A percentile compares a stretch with the other conserved stretches of the same genome.
Evolutionary conservation across 2,888 invertebrate genomes (phyloP).

Genomic region (Cremastinae sp.): DNA sequence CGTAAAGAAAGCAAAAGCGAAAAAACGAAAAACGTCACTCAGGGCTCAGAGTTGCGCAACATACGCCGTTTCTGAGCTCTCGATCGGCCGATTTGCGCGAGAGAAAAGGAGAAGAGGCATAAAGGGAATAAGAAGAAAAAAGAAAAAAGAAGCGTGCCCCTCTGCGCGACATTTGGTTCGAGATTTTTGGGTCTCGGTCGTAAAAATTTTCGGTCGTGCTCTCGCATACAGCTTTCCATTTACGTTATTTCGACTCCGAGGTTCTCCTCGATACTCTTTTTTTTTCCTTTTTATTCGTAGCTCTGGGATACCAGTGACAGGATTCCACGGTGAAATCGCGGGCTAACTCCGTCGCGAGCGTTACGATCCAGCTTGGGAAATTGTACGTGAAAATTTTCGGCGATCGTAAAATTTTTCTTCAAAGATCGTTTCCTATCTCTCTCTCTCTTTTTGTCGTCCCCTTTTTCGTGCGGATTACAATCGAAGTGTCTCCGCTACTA

Average conservation of each 20-base stretch:
- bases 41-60: neutral
- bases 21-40: neutral
- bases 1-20: conserved; percentile 1
- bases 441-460: conserved; percentile 8
- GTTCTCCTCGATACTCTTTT: conserved; percentile 3
- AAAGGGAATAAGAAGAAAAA: too few species aligned
- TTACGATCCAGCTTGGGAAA: conserved; percentile 49
- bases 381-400: conserved; percentile 46
- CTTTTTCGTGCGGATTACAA: conserved; percentile 33
- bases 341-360: conserved; percentile 16
- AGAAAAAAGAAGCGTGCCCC: neutral
- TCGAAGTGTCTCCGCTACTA: conserved; percentile 14
- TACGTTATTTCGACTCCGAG: conserved; percentile 8
- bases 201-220: conserved; percentile 55
- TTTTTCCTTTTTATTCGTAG: conserved; percentile 23
- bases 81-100: conserved; percentile 1
- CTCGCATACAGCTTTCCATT: conserved; percentile 42
- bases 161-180: conserved; percentile 6
- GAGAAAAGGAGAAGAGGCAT: too few species aligned
- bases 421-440: conserved; percentile 10
- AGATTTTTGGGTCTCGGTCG: conserved; percentile 47
- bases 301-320: neutral
- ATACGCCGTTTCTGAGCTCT: conserved; percentile 3
- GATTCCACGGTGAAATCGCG: neutral
- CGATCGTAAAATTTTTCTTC: conserved; percentile 51